Evolutionary conservation across 2,797 vertebrate genomes (phyloP), one percentile per base, ranked within the genome.

Genomic region (Enteromius trimaculatus): DNA sequence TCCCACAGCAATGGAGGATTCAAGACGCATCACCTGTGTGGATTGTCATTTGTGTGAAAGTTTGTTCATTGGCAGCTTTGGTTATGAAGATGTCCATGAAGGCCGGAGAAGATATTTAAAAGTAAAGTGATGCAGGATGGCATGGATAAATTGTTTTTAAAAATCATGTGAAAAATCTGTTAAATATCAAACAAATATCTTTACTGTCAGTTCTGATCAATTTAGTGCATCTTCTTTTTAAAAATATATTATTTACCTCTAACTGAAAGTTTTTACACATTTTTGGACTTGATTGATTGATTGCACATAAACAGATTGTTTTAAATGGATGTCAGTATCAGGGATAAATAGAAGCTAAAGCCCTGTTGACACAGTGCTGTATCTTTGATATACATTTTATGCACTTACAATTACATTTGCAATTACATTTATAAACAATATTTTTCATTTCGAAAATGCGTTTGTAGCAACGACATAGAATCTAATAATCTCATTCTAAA

Each of bases 1-100:
- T 66, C 47, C 51, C 26, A 44, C 26, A 23, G 53, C 0, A 2
- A 71, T 53, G 3, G 60, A 9, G 8, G 47, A 66, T 75, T 82
- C 70, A 64, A 53, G 44, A 42, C 26, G 0, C 13, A 19, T 80
- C 80, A 75, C 31, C 34, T 65, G 44, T 2, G n/a, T 66, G 17
- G 34, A 66, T 53, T 55, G 11, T 42, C 31, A 66, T 82, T 44
- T 42, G 65, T 34, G 5, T 51, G 16, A 58, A 23, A 7, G 4
- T 68, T 85, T 85, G 51, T 76, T 81, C 39, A 37, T 71, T 85
- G 39, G 29, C 51, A 77, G 72, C 39, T 77, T 70, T 14, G 49
- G 26, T 68, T 69, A 58, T 76, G 49, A 76, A 49, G 34, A 70
- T 39, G 31, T 29, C 44, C 29, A 49, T 78, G 65, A 70, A 80